These are phyloP conservation scores for Peucedramus taeniatus DNA, from an alignment of 2,113 vertebrate genomes.

Conservation along the genomic window DNA sequence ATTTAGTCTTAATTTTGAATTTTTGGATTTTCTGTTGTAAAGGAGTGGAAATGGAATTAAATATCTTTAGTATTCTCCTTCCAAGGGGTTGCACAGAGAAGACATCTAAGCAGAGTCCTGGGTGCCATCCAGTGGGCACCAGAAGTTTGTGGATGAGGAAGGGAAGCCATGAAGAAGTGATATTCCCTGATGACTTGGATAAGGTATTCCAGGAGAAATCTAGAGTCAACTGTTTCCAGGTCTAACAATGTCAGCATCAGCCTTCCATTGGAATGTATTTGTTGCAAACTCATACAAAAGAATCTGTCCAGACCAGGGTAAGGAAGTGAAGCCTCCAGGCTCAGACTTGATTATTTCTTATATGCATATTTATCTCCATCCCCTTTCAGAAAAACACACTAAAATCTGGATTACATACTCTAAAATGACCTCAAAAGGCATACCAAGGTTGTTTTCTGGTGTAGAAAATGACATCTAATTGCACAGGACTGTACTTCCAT, in stretches of 20 bases:
- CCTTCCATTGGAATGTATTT: neutral
- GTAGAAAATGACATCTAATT: neutral
- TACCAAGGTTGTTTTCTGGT: neutral
- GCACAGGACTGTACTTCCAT: neutral
- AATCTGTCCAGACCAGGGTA: neutral
- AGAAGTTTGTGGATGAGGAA: neutral
- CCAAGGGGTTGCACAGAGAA: neutral
- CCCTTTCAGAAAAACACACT: neutral
- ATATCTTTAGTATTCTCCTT: neutral
- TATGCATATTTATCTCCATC: neutral
- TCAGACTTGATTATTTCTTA: neutral
- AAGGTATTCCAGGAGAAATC: neutral
- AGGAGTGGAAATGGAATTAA: neutral
- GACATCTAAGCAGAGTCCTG: neutral
- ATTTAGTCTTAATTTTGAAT: neutral
- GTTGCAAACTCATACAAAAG: neutral
- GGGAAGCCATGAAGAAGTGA: neutral
- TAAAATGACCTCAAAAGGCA: neutral
- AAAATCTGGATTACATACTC: neutral
- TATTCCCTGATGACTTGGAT: neutral
- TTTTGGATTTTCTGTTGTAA: neutral
- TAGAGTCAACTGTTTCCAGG: neutral
- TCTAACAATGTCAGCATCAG: neutral
- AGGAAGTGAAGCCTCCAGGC: neutral
- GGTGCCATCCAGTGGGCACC: neutral